These are phyloP conservation scores for Eulemur mongoz DNA, from an alignment of 2,797 vertebrate genomes.

Conservation along the genomic window DNA sequence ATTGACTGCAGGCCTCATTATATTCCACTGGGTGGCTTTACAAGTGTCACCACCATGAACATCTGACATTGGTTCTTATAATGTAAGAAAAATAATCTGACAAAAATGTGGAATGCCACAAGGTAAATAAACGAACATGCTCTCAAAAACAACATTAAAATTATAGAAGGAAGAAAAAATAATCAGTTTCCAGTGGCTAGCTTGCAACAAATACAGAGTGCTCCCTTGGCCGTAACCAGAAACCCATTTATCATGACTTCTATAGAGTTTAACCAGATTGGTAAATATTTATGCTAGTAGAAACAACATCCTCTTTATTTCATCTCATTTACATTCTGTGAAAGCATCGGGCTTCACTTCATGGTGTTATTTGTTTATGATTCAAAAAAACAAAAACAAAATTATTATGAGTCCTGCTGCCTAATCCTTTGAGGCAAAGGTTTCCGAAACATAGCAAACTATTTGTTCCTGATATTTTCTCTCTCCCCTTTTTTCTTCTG, in stretches of 20 bases:
- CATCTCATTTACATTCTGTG: slow-evolving; percentile 44
- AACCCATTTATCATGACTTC: not conserved
- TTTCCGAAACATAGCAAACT: slow-evolving; percentile 9
- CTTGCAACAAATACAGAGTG: not conserved
- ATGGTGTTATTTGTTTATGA: slow-evolving; percentile 49
- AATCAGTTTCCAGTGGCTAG: not conserved
- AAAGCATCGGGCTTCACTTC: slow-evolving; percentile 19
- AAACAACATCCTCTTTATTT: slow-evolving; percentile 46
- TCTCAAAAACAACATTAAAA: slow-evolving; percentile 19
- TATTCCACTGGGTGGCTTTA: slow-evolving; percentile 44
- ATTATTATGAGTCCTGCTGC: slow-evolving; percentile 1
- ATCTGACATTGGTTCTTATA: slow-evolving; percentile 46
- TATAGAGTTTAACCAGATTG: not conserved
- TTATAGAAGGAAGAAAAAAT: slow-evolving; percentile 19
- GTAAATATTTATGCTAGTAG: slow-evolving; percentile 59
- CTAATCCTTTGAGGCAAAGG: slow-evolving; percentile 16
- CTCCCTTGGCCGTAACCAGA: not conserved
- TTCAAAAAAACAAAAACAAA: slow-evolving; percentile 14
- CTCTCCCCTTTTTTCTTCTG: not conserved
- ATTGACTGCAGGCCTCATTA: slow-evolving; percentile 50
- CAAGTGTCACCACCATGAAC: slow-evolving; percentile 20
- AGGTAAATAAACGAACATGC: slow-evolving; percentile 43
- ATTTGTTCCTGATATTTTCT: slow-evolving; percentile 1
- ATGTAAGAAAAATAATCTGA: slow-evolving; percentile 28
- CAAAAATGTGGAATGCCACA: slow-evolving; percentile 48